Conservation (phyloP, 2,797 vertebrate species). For the Pitangus sulphuratus region DNA sequence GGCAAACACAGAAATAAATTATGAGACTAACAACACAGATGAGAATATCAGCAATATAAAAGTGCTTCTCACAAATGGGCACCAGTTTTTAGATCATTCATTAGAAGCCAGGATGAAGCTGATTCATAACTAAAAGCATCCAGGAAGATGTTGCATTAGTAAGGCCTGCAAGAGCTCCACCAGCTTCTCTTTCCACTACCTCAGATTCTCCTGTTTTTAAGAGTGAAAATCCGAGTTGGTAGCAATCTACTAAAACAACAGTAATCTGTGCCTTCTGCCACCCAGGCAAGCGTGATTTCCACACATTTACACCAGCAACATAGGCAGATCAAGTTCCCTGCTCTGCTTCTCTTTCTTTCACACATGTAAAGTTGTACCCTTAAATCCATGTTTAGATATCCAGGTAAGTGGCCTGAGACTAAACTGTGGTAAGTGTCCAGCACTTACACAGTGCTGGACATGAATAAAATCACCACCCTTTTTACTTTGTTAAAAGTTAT, state of each 20-base stretch:
- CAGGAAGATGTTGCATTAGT: not conserved
- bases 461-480: not conserved
- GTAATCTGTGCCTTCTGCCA: not conserved
- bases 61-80: not conserved
- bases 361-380: not conserved
- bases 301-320: not conserved
- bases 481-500: not conserved
- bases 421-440: not conserved
- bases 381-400: not conserved
- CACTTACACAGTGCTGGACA: not conserved
- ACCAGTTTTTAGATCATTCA: not conserved
- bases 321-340: accelerated
- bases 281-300: not conserved
- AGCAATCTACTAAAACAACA: not conserved
- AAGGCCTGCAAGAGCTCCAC: not conserved
- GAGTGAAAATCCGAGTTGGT: not conserved
- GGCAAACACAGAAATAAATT: constrained; percentile 8
- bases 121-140: not conserved
- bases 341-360: not conserved
- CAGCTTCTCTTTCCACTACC: not conserved
- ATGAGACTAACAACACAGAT: not conserved
- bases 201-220: not conserved
- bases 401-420: not conserved
- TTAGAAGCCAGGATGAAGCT: not conserved
- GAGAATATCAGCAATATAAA: not conserved